Conservation (phyloP, 2,888 invertebrate species). For the Aphelenchoides bicaudatus region DNA sequence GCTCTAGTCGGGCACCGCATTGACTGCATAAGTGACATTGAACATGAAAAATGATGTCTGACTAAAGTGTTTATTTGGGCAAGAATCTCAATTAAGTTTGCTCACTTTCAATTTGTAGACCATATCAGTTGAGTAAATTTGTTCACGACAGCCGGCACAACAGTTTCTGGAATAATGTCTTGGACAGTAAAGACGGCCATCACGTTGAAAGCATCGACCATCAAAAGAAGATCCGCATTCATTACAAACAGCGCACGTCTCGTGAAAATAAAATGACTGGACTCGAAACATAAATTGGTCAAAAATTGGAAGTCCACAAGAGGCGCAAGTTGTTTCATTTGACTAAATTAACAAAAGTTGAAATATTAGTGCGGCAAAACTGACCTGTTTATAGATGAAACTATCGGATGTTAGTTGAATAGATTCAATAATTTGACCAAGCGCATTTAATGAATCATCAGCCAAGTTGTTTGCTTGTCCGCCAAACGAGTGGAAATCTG, state of each 20-base stretch:
- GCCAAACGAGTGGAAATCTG: conserved; percentile 5
- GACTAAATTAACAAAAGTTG: conserved; percentile 11
- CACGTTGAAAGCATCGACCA: conserved; percentile 95
- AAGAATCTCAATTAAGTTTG: neutral
- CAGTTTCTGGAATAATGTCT: conserved; percentile 70
- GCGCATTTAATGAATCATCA: conserved; percentile 15
- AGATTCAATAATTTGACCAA: conserved; percentile 21
- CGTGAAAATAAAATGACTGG: conserved; percentile 75
- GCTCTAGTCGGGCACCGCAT: conserved; percentile 46
- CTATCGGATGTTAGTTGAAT: conserved; percentile 7
- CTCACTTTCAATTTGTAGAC: conserved; percentile 54
- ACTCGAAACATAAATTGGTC: conserved; percentile 16
- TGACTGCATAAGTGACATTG: conserved; percentile 53
- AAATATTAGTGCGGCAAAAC: neutral
- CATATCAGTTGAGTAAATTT: conserved; percentile 52
- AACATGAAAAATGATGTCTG: conserved; percentile 52
- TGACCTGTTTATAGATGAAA: conserved; percentile 11
- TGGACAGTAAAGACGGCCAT: conserved; percentile 92
- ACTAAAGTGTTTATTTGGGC: conserved; percentile 25
- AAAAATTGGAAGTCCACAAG: conserved; percentile 10
- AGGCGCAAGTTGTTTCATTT: neutral
- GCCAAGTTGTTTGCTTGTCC: neutral
- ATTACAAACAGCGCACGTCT: conserved; percentile 90
- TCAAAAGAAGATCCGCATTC: conserved; percentile 87
- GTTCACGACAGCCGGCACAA: conserved; percentile 52